phyloP scores from a whole-genome alignment of 2,797 vertebrate genomes.

The Pampus argenteus region DNA sequence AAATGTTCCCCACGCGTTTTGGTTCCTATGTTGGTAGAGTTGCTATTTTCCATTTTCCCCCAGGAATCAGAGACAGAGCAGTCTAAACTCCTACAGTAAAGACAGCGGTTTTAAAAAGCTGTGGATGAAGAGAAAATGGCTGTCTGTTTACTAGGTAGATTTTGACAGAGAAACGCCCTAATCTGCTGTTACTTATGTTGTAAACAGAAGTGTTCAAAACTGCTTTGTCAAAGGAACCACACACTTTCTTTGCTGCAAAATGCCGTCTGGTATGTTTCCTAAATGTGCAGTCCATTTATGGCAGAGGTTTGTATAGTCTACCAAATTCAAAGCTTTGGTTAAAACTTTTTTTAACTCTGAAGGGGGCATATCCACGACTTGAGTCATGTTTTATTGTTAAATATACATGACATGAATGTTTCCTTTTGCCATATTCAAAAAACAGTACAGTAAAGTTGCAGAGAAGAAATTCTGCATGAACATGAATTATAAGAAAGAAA shows the following conservation, averaged over 20 bases:
- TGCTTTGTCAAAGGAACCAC: slow-evolving; percentile 75
- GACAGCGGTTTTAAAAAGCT: slow-evolving; percentile 82
- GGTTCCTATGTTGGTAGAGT: slow-evolving; percentile 57
- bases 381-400: slow-evolving; percentile 13
- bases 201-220: slow-evolving; percentile 74
- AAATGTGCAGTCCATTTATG: slow-evolving; percentile 23
- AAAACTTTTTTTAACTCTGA: slow-evolving; percentile 6
- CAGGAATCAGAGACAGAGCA: slow-evolving; percentile 68
- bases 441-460: not conserved
- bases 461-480: not conserved
- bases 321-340: not conserved
- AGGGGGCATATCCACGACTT: not conserved
- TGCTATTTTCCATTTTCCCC: slow-evolving; percentile 79
- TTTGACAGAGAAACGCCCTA: slow-evolving; percentile 78
- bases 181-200: slow-evolving; percentile 79
- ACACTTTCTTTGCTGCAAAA: slow-evolving; percentile 47
- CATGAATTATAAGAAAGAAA: not conserved
- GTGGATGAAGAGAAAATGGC: slow-evolving; percentile 74
- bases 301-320: slow-evolving; percentile 14
- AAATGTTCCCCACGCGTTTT: slow-evolving; percentile 57
- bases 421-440: not conserved
- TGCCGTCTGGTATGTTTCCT: slow-evolving; percentile 13
- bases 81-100: slow-evolving; percentile 64
- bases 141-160: slow-evolving; percentile 79
- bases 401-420: not conserved